Conservation (phyloP, 2,888 invertebrate genomes). For the Odontocolon sp. region DNA sequence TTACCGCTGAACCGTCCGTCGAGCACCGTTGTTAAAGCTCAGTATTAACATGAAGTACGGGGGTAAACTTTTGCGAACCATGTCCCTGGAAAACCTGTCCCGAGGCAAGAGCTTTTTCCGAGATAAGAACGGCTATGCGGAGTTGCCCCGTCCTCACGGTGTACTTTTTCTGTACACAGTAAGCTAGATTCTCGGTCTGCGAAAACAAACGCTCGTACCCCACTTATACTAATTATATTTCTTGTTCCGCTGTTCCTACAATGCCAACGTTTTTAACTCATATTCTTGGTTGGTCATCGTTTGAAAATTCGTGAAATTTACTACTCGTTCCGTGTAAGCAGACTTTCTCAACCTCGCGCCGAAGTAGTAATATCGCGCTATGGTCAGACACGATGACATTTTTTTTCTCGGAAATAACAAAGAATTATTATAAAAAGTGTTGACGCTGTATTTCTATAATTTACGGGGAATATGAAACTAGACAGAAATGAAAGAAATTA, state of each 20-base stretch:
- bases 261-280: background rate
- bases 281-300: background rate
- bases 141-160: background rate
- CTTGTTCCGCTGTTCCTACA: background rate
- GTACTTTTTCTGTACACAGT: background rate
- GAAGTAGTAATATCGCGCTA: slow-evolving; percentile 13
- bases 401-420: background rate
- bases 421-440: too few relatives aligned
- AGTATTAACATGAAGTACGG: slow-evolving; percentile 27
- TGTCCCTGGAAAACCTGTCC: background rate
- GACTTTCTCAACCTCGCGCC: background rate
- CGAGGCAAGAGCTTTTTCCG: background rate
- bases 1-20: background rate
- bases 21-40: slow-evolving; percentile 6
- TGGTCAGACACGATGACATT: background rate
- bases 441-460: too few relatives aligned
- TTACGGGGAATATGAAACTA: too few relatives aligned
- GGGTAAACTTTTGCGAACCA: slow-evolving; percentile 7
- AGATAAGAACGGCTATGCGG: slow-evolving; percentile 2
- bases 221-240: slow-evolving; percentile 11
- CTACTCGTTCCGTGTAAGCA: background rate
- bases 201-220: background rate
- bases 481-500: too few relatives aligned
- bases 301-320: slow-evolving; percentile 1
- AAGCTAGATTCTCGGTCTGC: background rate